Conservation (phyloP, 2,888 invertebrate genomes). For the Tetragonula carbonaria region DNA sequence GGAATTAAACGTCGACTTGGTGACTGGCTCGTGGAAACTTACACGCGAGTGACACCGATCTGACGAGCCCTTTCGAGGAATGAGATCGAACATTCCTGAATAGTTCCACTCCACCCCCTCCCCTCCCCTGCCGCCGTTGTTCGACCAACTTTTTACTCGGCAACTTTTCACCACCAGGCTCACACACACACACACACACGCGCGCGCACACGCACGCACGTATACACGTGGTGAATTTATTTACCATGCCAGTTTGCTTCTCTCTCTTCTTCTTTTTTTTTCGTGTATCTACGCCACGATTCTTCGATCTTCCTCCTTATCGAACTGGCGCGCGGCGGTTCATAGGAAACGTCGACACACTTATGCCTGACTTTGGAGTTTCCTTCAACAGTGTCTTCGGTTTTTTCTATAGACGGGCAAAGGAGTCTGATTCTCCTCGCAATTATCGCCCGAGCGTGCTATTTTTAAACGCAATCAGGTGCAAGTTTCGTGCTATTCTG, state of each 20-base stretch:
- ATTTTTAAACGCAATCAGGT: neutral
- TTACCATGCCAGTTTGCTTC: neutral
- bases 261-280: neutral
- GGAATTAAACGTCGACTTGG: slow-evolving; percentile 53
- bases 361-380: slow-evolving; percentile 25
- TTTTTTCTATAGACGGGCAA: neutral
- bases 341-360: slow-evolving; percentile 14
- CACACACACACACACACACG: neutral
- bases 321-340: slow-evolving; percentile 1
- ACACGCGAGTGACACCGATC: slow-evolving; percentile 56
- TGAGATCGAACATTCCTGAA: slow-evolving; percentile 5
- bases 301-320: slow-evolving; percentile 2
- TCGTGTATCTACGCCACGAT: neutral
- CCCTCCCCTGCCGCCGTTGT: neutral
- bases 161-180: neutral
- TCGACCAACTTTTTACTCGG: neutral
- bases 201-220: too few species aligned
- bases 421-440: neutral
- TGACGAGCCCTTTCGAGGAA: slow-evolving; percentile 9
- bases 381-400: slow-evolving; percentile 1
- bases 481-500: neutral
- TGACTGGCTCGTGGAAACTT: slow-evolving; percentile 37
- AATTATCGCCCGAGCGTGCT: neutral
- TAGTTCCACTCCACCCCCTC: neutral
- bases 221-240: neutral